Base-by-base conservation (phyloP, 1,140 invertebrate species). In the Phymastichus coffea region DNA sequence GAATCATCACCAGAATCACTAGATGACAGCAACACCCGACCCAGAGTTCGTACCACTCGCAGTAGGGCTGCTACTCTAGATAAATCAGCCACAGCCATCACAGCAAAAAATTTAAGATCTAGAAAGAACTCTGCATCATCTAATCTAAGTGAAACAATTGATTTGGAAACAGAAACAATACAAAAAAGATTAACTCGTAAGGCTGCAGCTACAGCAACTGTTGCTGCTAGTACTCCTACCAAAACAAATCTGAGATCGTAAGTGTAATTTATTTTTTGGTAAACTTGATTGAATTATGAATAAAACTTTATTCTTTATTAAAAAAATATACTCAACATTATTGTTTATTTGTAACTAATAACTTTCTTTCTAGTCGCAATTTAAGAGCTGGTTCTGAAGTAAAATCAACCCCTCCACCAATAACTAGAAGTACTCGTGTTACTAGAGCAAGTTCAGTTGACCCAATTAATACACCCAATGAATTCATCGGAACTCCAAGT, bases 401-500 rank as follows among this genome's bases (percentile, higher is more conserved):
- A 20, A 68, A 66, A 10, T 68, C 71, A 1, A 52, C 60, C 12
- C 46, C 70, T 22, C 57, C 66, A 20, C 28, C 57, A 35, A 17
- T 49, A 14, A 33, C 22, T 9, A 63, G 63, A 54, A 9, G 3
- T 10, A 74, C 65, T 33, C 67, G 73, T 25, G 66, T 26, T 49
- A 71, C 68, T 14, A 66, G 73, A 56, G 68, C 74, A 15, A 73
- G 58, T 40, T 76, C 74, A 1, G 54, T 71, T 10, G 74, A 67
- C 30, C 63, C 61, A 1, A 66, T 71, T 41, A 22, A 26, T 22
- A 44, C 10, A 4, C 6, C 12, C 0, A 55, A 9, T 22, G 55
- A 63, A 38, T 40, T 30, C 15, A 46, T 44, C n/a, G 22, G 23
- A 25, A 68, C 68, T 30, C 63, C 68, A 12, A 33, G 6, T 7